A percentile compares a stretch with the other conserved stretches of the same genome.
Evolutionary conservation across 2,113 vertebrate genomes (phyloP).

Genomic region (Agelaius phoeniceus): DNA sequence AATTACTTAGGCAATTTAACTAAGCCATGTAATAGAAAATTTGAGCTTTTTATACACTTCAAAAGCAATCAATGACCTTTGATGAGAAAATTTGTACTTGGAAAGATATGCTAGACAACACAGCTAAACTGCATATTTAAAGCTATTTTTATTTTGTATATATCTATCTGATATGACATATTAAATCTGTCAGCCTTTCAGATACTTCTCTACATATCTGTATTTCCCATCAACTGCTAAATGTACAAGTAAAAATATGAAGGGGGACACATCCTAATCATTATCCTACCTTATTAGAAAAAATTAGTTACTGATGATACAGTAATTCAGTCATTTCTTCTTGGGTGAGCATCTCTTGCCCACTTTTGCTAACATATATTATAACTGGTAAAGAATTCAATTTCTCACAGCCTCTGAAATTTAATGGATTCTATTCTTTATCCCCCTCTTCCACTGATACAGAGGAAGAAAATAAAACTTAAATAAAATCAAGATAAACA

Average conservation of each 20-base stretch:
- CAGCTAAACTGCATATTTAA: background rate
- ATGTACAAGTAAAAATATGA: background rate
- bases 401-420: background rate
- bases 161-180: background rate
- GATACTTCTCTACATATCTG: background rate
- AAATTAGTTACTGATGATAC: background rate
- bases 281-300: background rate
- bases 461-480: background rate
- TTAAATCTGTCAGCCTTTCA: background rate
- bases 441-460: background rate
- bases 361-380: background rate
- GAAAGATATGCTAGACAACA: background rate
- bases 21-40: background rate
- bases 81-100: background rate
- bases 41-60: background rate
- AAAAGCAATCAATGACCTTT: background rate
- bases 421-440: background rate
- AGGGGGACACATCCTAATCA: background rate
- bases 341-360: background rate
- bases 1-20: background rate
- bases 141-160: background rate
- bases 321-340: background rate
- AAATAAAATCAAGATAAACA: background rate
- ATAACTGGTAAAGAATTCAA: background rate
- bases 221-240: background rate